These are phyloP conservation scores for Drosophila emarginata DNA, from an alignment of 2,888 invertebrate genomes.

Conservation along the genomic window DNA sequence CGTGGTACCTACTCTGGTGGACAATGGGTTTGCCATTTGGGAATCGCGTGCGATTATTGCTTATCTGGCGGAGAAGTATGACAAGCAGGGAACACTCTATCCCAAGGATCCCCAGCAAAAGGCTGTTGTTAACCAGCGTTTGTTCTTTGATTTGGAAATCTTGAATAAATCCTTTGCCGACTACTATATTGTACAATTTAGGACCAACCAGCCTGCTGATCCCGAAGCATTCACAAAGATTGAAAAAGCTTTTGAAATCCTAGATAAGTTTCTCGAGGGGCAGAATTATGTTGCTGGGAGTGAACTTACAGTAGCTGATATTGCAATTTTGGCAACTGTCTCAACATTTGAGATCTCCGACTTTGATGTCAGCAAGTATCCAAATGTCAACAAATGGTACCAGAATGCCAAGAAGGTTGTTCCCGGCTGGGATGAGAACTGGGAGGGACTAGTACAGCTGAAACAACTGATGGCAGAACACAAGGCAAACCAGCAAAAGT, in stretches of 20 bases:
- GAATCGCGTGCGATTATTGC: conserved; percentile 92
- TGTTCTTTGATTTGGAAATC: conserved; percentile 48
- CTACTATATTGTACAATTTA: background rate
- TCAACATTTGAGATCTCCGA: conserved; percentile 87
- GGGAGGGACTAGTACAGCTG: conserved; percentile 63
- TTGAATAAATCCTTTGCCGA: conserved; percentile 26
- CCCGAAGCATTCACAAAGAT: conserved; percentile 87
- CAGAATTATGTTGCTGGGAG: conserved; percentile 88
- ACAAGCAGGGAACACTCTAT: conserved; percentile 87
- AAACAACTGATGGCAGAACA: conserved; percentile 61
- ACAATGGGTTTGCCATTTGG: conserved; percentile 90
- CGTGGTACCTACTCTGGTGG: conserved; percentile 90
- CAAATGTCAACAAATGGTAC: conserved; percentile 87
- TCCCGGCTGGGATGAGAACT: conserved; percentile 85
- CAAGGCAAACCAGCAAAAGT: background rate
- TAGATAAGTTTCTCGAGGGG: conserved; percentile 88
- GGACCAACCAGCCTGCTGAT: conserved; percentile 83
- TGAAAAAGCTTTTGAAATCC: conserved; percentile 86
- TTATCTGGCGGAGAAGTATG: conserved; percentile 91
- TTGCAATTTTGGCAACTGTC: conserved; percentile 86
- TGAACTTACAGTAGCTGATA: conserved; percentile 89
- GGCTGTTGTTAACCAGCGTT: conserved; percentile 45
- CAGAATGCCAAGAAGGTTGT: conserved; percentile 84
- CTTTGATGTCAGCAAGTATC: conserved; percentile 87
- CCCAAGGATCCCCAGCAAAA: conserved; percentile 46